Percentiles rank a stretch among this genome's conserved stretches.
phyloP scores from a whole-genome alignment of 2,888 invertebrate genomes.

The Melanchra persicariae region DNA sequence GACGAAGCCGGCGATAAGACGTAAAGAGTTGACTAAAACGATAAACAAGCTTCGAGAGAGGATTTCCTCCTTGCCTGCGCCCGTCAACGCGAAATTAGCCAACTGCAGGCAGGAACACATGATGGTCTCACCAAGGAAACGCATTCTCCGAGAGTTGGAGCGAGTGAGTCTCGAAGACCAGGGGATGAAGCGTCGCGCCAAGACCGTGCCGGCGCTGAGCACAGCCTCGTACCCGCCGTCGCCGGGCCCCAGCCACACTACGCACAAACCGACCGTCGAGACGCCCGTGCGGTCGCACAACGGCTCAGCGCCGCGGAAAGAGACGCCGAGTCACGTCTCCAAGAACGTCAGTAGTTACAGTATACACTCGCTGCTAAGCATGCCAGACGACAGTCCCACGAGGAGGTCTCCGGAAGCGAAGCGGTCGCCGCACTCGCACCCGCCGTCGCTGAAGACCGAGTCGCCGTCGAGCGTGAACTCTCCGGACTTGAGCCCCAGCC shows the following conservation, averaged over 20 bases:
- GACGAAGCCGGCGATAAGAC: slow-evolving; percentile 80
- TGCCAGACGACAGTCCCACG: slow-evolving; percentile 88
- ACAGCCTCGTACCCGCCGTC: slow-evolving; percentile 80
- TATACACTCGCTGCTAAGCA: slow-evolving; percentile 95
- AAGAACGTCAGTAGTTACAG: slow-evolving; percentile 94
- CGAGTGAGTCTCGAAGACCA: slow-evolving; percentile 93
- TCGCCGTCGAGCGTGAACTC: slow-evolving; percentile 84
- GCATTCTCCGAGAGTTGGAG: slow-evolving; percentile 95
- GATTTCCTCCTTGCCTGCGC: slow-evolving; percentile 80
- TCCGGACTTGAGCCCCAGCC: slow-evolving; percentile 86
- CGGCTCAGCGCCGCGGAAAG: slow-evolving; percentile 77
- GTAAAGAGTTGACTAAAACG: slow-evolving; percentile 80
- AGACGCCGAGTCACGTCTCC: slow-evolving; percentile 72
- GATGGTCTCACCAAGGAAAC: slow-evolving; percentile 95
- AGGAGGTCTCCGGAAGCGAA: slow-evolving; percentile 81
- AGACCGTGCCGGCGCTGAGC: slow-evolving; percentile 85
- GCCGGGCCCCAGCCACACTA: slow-evolving; percentile 74
- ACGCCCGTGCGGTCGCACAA: slow-evolving; percentile 73
- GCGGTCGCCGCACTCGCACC: slow-evolving; percentile 84
- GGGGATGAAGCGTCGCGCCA: slow-evolving; percentile 91
- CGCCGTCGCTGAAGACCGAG: slow-evolving; percentile 82
- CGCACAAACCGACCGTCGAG: slow-evolving; percentile 69
- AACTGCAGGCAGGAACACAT: slow-evolving; percentile 88
- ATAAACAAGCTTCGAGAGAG: slow-evolving; percentile 84
- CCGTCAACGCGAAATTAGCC: slow-evolving; percentile 86